phyloP scores from a whole-genome alignment of 2,113 vertebrate genomes.

The Stomatorhinus ivindoensis region DNA sequence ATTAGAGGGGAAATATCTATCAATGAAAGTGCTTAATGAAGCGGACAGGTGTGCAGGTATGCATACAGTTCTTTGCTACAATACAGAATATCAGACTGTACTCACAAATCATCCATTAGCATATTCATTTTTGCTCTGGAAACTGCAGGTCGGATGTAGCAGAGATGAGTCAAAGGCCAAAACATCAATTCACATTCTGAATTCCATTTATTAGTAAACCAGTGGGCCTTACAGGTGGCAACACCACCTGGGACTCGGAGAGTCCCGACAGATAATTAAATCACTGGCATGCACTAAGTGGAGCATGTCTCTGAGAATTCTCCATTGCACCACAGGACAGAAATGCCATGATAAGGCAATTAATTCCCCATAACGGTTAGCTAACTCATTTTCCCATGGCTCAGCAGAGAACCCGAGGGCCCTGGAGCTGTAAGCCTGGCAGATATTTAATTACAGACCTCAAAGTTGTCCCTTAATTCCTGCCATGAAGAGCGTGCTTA shows the following conservation, averaged over 20 bases:
- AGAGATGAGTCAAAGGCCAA: not conserved
- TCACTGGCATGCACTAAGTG: not conserved
- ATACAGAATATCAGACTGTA: not conserved
- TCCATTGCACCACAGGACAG: not conserved
- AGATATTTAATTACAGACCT: conserved; percentile 6
- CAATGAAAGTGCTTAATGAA: not conserved
- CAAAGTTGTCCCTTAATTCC: not conserved
- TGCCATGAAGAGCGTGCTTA: not conserved
- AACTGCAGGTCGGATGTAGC: not conserved
- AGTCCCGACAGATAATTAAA: not conserved
- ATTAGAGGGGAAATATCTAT: not conserved
- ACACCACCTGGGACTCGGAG: not conserved
- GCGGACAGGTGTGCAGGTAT: not conserved
- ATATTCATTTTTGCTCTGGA: not conserved
- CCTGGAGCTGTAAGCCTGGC: not conserved
- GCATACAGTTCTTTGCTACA: not conserved
- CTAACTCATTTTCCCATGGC: not conserved
- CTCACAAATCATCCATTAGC: not conserved
- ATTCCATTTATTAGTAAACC: conserved; percentile 2
- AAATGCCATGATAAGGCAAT: not conserved
- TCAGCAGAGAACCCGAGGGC: not conserved
- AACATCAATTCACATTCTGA: not conserved
- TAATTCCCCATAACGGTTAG: not conserved
- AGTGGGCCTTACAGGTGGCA: not conserved
- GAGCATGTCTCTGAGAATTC: not conserved